Conservation (phyloP, 2,113 vertebrate genomes). For the Gulo gulo region DNA sequence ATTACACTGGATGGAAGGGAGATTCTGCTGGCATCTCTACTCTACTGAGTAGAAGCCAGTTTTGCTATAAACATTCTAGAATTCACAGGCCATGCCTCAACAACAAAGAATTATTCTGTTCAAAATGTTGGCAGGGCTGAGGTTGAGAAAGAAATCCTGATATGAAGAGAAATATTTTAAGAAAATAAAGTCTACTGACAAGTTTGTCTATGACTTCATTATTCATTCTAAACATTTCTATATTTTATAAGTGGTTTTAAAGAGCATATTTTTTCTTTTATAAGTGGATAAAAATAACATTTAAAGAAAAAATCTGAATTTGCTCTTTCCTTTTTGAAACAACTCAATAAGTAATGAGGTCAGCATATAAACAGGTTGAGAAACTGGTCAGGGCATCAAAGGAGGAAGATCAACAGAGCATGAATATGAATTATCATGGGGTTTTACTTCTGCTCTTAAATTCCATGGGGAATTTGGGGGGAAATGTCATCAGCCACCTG, state of each 20-base stretch:
- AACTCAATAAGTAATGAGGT: constrained; percentile 42
- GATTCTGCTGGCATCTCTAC: not conserved
- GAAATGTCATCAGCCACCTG: not conserved
- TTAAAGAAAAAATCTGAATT: not conserved
- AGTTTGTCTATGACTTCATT: not conserved
- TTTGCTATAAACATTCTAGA: not conserved
- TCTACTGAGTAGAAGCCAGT: not conserved
- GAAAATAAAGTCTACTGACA: not conserved
- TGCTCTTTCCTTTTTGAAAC: not conserved
- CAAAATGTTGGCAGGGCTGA: not conserved
- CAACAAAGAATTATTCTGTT: not conserved
- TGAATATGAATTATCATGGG: not conserved
- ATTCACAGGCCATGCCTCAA: not conserved
- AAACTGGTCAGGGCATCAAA: not conserved
- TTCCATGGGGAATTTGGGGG: not conserved
- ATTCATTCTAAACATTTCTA: not conserved
- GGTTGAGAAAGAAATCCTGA: not conserved
- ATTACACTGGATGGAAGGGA: not conserved
- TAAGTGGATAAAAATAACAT: not conserved
- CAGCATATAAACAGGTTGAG: constrained; percentile 9
- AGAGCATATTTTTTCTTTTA: not conserved
- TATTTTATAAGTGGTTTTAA: not conserved
- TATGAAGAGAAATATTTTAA: not conserved
- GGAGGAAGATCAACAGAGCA: not conserved
- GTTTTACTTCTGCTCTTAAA: not conserved